phyloP scores from a whole-genome alignment of 2,797 vertebrate species.

The Galaxias olidus region DNA sequence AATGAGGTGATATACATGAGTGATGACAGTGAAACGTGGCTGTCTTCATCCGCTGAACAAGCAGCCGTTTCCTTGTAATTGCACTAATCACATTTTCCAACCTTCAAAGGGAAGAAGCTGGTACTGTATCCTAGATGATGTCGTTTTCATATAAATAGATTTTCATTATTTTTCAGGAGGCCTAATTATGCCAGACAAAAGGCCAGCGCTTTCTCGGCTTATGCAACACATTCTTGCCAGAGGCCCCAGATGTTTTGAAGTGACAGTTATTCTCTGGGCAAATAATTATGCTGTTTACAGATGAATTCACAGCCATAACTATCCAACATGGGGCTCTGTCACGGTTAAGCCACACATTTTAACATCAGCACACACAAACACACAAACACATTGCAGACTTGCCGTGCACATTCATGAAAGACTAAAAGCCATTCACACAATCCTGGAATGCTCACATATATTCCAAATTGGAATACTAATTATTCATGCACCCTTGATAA shows the following conservation, averaged over 20 bases:
- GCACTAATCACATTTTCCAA: no score
- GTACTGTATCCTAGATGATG: no score
- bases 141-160: no score
- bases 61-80: no score
- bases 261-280: conserved; percentile 41
- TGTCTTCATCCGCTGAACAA: background rate
- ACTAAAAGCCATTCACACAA: background rate
- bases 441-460: background rate
- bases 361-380: conserved; percentile 15
- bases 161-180: background rate
- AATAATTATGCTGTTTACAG: conserved; percentile 67
- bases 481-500: background rate
- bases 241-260: conserved; percentile 58
- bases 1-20: conserved; percentile 2
- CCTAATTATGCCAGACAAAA: conserved; percentile 1
- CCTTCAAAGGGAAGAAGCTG: no score
- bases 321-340: conserved; percentile 42
- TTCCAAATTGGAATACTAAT: background rate
- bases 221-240: conserved; percentile 53
- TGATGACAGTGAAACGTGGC: background rate
- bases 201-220: conserved; percentile 46
- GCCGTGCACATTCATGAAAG: background rate
- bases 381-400: conserved; percentile 1
- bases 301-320: conserved; percentile 52
- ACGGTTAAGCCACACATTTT: conserved; percentile 34